A percentile compares a stretch with the other conserved stretches of the same genome.
These are phyloP conservation scores for Pocillopora grandis DNA, from an alignment of 92 coral and sea anemone genomes.

Conservation along the genomic window DNA sequence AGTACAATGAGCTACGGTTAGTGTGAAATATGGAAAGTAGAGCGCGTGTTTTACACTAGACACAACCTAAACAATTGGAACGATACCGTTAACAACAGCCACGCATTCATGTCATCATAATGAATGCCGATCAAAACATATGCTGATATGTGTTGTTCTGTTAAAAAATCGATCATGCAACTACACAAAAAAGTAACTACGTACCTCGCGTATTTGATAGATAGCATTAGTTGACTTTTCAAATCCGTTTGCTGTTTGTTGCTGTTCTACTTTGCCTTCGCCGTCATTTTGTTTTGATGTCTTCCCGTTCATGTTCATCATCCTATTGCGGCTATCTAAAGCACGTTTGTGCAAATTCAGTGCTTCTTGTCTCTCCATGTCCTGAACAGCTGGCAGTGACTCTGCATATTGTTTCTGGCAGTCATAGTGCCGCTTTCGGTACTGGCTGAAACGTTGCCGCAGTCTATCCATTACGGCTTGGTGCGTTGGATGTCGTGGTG, in stretches of 20 bases:
- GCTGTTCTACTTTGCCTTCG: constrained; percentile 70
- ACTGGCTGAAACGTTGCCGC: constrained; percentile 83
- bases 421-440: constrained; percentile 77
- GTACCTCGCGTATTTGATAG: constrained; percentile 69
- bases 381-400: constrained; percentile 73
- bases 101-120: neutral
- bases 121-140: constrained; percentile 22
- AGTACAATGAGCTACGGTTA: constrained; percentile 64
- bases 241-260: constrained; percentile 70
- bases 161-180: constrained; percentile 19
- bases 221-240: constrained; percentile 82
- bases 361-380: constrained; percentile 81
- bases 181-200: constrained; percentile 19
- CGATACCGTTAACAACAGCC: constrained; percentile 45
- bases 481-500: constrained; percentile 65
- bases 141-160: constrained; percentile 20
- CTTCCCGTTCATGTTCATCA: constrained; percentile 64
- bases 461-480: constrained; percentile 89
- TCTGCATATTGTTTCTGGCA: constrained; percentile 85
- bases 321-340: constrained; percentile 73
- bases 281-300: constrained; percentile 70
- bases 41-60: constrained; percentile 57
- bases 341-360: constrained; percentile 71
- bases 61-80: constrained; percentile 59
- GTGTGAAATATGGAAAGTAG: constrained; percentile 54